phyloP scores from a whole-genome alignment of 2,113 vertebrate species.

The Hiodon alosoides region DNA sequence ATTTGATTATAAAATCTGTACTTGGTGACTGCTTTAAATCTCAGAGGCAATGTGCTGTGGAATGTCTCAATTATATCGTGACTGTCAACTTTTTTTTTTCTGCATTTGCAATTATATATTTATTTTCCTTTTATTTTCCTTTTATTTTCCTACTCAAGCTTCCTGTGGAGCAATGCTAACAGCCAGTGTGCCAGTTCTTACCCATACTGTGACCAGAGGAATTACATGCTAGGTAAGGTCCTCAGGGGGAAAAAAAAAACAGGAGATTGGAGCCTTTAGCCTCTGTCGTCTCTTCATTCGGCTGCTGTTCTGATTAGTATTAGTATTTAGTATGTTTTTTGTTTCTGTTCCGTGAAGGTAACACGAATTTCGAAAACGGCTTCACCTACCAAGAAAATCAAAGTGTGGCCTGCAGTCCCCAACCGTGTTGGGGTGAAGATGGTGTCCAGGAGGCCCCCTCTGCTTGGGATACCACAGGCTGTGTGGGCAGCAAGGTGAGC shows the following conservation, averaged over 20 bases:
- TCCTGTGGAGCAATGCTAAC: slow-evolving; percentile 58
- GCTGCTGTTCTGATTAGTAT: neutral
- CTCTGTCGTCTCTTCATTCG: neutral
- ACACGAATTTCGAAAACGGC: slow-evolving; percentile 47
- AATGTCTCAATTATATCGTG: too few species aligned
- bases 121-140: slow-evolving; percentile 3
- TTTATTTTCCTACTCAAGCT: slow-evolving; percentile 41
- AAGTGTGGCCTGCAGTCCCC: slow-evolving; percentile 40
- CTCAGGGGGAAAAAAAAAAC: too few species aligned
- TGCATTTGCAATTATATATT: neutral
- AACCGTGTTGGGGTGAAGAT: slow-evolving; percentile 60
- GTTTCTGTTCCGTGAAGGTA: slow-evolving; percentile 42
- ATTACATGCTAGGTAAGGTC: slow-evolving; percentile 49
- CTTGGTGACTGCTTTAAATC: too few species aligned
- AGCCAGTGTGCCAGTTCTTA: slow-evolving; percentile 54
- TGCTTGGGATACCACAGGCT: slow-evolving; percentile 59
- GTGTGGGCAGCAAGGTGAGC: slow-evolving; percentile 65
- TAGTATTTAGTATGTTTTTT: neutral
- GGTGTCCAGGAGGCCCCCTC: slow-evolving; percentile 49
- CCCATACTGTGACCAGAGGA: slow-evolving; percentile 47
- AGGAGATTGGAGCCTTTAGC: neutral
- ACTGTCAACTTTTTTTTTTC: too few species aligned
- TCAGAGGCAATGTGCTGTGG: too few species aligned
- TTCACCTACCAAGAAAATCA: slow-evolving; percentile 52
- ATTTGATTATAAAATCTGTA: too few species aligned